Percentiles rank a stretch among this genome's conserved stretches.
These are phyloP conservation scores for Hyperopisus bebe DNA, from an alignment of 2,113 vertebrate genomes.

Conservation along the genomic window DNA sequence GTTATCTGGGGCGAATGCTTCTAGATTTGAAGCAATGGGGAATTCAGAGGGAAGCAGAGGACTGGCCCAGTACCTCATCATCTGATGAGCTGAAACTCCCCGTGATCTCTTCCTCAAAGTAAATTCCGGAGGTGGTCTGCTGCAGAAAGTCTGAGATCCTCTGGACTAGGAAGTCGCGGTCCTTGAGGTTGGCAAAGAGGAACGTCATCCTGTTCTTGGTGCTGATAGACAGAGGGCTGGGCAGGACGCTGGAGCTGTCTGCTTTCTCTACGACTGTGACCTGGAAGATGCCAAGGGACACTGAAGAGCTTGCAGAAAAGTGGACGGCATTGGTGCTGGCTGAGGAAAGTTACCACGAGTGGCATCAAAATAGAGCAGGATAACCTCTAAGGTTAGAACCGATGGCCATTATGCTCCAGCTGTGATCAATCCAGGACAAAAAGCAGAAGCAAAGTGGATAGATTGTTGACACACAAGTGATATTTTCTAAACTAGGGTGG, in stretches of 20 bases:
- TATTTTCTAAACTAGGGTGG: neutral
- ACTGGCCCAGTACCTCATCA: conserved; percentile 66
- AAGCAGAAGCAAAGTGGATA: neutral
- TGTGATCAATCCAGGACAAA: neutral
- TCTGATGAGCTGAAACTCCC: conserved; percentile 84
- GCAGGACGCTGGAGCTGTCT: conserved; percentile 89
- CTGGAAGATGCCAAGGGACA: conserved; percentile 50
- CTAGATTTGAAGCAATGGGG: neutral
- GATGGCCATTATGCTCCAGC: neutral
- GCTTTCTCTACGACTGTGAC: conserved; percentile 97
- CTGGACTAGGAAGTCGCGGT: conserved; percentile 92
- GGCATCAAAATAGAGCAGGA: neutral
- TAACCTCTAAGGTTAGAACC: neutral
- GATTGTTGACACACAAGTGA: neutral
- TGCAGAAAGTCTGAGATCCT: conserved; percentile 95
- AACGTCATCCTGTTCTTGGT: conserved; percentile 96
- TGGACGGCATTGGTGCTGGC: neutral
- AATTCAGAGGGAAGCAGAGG: conserved; percentile 37
- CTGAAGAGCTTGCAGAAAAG: neutral
- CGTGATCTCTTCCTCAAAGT: conserved; percentile 76
- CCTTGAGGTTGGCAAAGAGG: conserved; percentile 92
- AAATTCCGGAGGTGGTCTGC: conserved; percentile 86
- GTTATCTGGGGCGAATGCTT: neutral
- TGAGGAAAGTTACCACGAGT: neutral
- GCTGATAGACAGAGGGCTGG: conserved; percentile 92